Conservation (phyloP, 2,113 vertebrate genomes). For the Thoracochromis brauschi region DNA sequence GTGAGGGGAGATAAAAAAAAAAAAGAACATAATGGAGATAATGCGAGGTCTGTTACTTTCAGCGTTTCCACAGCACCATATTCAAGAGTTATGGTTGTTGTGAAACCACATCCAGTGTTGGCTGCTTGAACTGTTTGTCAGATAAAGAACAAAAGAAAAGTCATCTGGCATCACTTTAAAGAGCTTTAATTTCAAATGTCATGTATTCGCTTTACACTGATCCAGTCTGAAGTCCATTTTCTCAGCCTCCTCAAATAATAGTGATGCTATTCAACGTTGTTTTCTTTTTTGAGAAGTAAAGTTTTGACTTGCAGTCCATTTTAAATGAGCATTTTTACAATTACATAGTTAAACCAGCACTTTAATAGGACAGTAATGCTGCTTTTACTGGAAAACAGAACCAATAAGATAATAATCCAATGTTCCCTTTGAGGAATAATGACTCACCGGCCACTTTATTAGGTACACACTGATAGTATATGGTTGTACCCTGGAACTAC, state of each 20-base stretch:
- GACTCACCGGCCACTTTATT: neutral
- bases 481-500: neutral
- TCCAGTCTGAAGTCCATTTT: neutral
- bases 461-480: neutral
- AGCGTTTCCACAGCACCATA: neutral
- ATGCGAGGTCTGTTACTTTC: constrained; percentile 2
- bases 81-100: neutral
- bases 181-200: constrained; percentile 1
- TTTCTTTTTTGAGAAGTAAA: neutral
- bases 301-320: neutral
- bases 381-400: neutral
- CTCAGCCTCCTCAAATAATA: neutral
- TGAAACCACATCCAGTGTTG: constrained; percentile 1
- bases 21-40: neutral
- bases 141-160: neutral
- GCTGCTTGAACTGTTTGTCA: neutral
- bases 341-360: neutral
- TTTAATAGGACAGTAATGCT: neutral
- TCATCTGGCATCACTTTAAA: constrained; percentile 8
- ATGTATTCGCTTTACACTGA: neutral
- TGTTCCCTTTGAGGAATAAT: neutral
- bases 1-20: neutral
- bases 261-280: neutral
- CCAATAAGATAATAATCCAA: neutral
- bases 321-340: neutral